phyloP scores from a whole-genome alignment of 1,140 invertebrate species.

The Caenorhabditis latens region DNA sequence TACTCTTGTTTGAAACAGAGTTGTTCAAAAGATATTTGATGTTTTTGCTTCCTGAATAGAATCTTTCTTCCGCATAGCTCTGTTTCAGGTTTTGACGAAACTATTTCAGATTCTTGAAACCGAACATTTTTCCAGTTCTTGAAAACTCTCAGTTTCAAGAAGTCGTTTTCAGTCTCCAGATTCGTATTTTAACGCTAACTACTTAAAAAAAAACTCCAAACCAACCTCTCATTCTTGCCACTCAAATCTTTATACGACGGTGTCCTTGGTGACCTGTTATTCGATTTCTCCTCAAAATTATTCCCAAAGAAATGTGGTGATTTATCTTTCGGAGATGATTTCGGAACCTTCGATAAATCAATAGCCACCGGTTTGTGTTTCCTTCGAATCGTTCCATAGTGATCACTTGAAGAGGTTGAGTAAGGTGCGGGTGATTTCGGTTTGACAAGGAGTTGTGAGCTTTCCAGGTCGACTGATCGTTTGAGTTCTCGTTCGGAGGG shows the following conservation, averaged over 20 bases:
- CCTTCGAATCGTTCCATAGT: slow-evolving; percentile 57
- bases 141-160: too few species aligned
- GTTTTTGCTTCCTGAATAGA: too few species aligned
- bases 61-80: too few species aligned
- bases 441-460: slow-evolving; percentile 50
- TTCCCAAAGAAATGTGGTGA: slow-evolving; percentile 5
- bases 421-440: slow-evolving; percentile 53
- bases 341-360: background rate
- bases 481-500: background rate
- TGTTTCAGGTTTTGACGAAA: too few species aligned
- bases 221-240: background rate
- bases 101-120: too few species aligned
- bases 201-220: too few species aligned
- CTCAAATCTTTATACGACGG: background rate
- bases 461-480: slow-evolving; percentile 49
- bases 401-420: slow-evolving; percentile 39
- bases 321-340: background rate
- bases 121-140: too few species aligned
- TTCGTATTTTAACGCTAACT: too few species aligned
- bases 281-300: slow-evolving; percentile 6
- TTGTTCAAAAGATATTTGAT: too few species aligned
- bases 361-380: slow-evolving; percentile 42
- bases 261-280: background rate
- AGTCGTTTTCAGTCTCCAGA: too few species aligned
- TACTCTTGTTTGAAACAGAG: too few species aligned